Evolutionary conservation across 2,797 vertebrate species (phyloP).

Genomic region (Luscinia luscinia): DNA sequence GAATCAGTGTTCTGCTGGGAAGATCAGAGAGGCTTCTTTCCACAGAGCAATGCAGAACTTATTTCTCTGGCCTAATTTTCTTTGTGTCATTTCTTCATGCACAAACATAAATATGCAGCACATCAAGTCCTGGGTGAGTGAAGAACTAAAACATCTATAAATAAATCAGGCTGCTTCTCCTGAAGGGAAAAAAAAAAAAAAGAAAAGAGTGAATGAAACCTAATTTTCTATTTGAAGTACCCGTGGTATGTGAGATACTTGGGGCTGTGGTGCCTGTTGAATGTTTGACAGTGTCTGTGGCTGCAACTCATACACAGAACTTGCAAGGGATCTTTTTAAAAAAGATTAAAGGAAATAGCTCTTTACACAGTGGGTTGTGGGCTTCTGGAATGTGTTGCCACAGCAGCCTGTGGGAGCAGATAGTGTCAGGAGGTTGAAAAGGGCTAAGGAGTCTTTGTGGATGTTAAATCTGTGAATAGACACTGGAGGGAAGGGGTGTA

Average conservation of each 20-base stretch:
- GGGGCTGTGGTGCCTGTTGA: neutral
- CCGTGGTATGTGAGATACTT: neutral
- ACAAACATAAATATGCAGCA: slow-evolving; percentile 64
- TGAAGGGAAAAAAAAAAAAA: neutral
- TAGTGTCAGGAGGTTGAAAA: slow-evolving; percentile 8
- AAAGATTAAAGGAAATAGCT: slow-evolving; percentile 45
- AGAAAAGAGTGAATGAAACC: slow-evolving; percentile 30
- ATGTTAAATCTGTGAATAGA: neutral
- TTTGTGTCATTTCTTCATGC: slow-evolving; percentile 27
- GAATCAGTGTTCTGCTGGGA: neutral
- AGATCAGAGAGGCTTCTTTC: neutral
- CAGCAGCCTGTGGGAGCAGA: neutral
- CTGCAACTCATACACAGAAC: neutral
- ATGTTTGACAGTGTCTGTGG: slow-evolving; percentile 2
- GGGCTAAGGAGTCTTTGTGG: neutral
- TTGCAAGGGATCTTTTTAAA: slow-evolving; percentile 10
- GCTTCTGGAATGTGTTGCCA: slow-evolving; percentile 23
- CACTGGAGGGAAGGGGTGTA: neutral
- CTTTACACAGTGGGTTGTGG: neutral
- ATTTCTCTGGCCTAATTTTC: slow-evolving; percentile 54
- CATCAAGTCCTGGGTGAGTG: slow-evolving; percentile 27
- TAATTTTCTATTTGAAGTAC: slow-evolving; percentile 58
- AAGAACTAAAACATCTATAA: slow-evolving; percentile 59
- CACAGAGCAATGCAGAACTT: neutral
- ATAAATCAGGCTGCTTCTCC: slow-evolving; percentile 56